Percentiles rank a stretch among this genome's conserved stretches.
Conservation (phyloP, 2,113 vertebrate genomes). For the Pandion haliaetus region DNA sequence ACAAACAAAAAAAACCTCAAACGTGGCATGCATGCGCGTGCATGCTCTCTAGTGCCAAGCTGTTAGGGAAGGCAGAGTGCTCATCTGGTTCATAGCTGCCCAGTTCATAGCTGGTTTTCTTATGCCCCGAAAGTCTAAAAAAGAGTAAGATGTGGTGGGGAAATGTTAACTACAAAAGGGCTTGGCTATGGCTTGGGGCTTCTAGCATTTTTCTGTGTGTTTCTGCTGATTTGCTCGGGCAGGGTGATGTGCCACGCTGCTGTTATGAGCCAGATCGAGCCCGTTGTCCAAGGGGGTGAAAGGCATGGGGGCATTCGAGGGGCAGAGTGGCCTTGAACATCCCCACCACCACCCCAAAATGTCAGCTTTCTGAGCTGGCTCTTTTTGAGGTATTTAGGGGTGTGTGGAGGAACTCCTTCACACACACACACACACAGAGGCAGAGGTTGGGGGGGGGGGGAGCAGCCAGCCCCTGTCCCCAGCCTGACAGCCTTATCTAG, state of each 20-base stretch:
- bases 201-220: accelerated
- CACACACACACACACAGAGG: too few species aligned
- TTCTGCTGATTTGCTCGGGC: not conserved
- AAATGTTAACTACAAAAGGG: not conserved
- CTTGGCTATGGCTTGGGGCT: not conserved
- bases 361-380: not conserved
- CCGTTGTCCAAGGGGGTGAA: not conserved
- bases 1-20: not conserved
- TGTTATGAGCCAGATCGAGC: too few species aligned
- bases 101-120: too few species aligned
- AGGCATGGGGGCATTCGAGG: too few species aligned
- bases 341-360: not conserved
- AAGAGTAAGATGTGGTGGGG: too few species aligned
- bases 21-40: accelerated
- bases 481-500: not conserved
- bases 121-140: too few species aligned
- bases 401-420: not conserved
- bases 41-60: not conserved
- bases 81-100: accelerated
- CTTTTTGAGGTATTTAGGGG: not conserved
- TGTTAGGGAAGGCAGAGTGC: too few species aligned
- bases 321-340: too few species aligned
- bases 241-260: too few species aligned
- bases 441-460: not conserved
- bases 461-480: too few species aligned